Evolutionary conservation across 2,888 invertebrate species (phyloP).

Genomic region (Synanthedon andrenaeformis): DNA sequence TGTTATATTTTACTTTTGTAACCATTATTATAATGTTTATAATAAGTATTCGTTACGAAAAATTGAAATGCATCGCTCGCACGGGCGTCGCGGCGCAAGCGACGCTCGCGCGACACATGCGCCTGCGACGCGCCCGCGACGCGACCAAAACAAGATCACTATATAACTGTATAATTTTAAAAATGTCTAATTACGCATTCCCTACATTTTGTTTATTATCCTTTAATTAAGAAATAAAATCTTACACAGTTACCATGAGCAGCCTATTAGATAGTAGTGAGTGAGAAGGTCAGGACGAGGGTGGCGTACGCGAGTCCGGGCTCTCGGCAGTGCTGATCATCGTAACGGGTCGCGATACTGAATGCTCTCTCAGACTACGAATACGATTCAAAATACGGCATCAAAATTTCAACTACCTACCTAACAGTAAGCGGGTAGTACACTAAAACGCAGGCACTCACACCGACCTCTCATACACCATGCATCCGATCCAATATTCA

Average conservation of each 20-base stretch:
- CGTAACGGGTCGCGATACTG: conserved; percentile 29
- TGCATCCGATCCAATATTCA: conserved; percentile 62
- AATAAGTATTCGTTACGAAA: conserved; percentile 68
- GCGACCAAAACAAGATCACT: conserved; percentile 51
- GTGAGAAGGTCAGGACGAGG: too few species aligned
- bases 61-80: conserved; percentile 49
- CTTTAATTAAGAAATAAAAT: conserved; percentile 70
- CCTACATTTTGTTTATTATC: conserved; percentile 69
- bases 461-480: conserved; percentile 65
- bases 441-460: conserved; percentile 66
- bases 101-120: conserved; percentile 3
- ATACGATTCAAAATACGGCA: conserved; percentile 65
- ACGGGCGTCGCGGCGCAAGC: conserved; percentile 20
- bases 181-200: conserved; percentile 69
- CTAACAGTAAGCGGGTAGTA: conserved; percentile 69
- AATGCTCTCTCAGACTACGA: conserved; percentile 58
- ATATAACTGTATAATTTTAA: conserved; percentile 71
- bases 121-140: conserved; percentile 23
- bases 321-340: conserved; percentile 3
- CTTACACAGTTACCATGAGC: conserved; percentile 68
- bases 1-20: conserved; percentile 70
- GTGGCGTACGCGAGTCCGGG: conserved; percentile 10
- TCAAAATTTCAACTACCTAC: conserved; percentile 70
- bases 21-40: conserved; percentile 66
- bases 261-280: conserved; percentile 50